Evolutionary conservation across 2,797 vertebrate species (phyloP).

Genomic region (Poecilia gillii): DNA sequence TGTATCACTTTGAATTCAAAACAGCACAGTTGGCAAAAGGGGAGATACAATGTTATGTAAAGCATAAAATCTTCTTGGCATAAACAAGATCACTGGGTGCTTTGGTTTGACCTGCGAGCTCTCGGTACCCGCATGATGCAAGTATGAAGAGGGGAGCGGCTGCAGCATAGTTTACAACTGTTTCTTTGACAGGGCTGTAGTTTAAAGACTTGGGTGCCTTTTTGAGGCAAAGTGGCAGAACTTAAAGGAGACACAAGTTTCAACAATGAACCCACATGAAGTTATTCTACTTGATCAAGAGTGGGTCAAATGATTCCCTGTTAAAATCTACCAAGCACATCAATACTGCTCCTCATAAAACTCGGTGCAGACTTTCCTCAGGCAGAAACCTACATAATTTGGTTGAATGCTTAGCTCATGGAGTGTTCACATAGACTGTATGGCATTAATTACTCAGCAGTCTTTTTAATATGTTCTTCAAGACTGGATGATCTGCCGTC

Average conservation of each 20-base stretch:
- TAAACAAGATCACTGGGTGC: constrained; percentile 30
- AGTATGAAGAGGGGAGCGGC: constrained; percentile 15
- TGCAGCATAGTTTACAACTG: constrained; percentile 42
- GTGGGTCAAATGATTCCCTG: constrained; percentile 27
- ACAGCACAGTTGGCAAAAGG: constrained; percentile 31
- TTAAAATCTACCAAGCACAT: constrained; percentile 60
- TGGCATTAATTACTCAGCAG: background rate
- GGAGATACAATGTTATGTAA: constrained; percentile 30
- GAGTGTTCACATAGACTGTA: constrained; percentile 6
- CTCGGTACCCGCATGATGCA: constrained; percentile 36
- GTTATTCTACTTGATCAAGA: constrained; percentile 48
- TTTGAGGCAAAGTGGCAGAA: constrained; percentile 43
- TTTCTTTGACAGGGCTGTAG: background rate
- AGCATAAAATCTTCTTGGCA: constrained; percentile 24
- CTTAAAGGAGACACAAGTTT: constrained; percentile 25
- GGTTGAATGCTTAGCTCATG: constrained; percentile 25
- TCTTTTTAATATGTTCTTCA: background rate
- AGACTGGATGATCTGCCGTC: background rate
- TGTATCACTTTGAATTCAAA: constrained; percentile 48
- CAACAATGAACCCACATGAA: constrained; percentile 45
- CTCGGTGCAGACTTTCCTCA: constrained; percentile 18
- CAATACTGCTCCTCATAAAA: constrained; percentile 43
- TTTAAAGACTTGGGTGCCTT: constrained; percentile 17
- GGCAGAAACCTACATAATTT: constrained; percentile 24
- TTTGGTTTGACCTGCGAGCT: constrained; percentile 23